Conservation (phyloP, 2,113 vertebrate genomes). For the Pluvianellus socialis region DNA sequence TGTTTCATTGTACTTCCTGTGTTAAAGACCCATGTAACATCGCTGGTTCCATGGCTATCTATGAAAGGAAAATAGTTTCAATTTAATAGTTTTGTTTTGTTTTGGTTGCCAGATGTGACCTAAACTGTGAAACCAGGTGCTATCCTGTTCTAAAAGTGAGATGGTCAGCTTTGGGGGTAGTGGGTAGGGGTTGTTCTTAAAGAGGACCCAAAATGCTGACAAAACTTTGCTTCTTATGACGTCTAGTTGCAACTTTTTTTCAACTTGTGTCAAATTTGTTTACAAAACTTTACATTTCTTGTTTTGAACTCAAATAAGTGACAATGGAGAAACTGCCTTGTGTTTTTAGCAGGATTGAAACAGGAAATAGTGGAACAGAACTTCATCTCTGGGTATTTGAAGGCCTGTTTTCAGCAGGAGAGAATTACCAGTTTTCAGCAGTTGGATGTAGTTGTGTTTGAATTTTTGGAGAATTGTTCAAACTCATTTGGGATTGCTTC, state of each 20-base stretch:
- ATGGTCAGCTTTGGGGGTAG: not conserved
- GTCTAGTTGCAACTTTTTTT: not conserved
- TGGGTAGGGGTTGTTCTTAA: not conserved
- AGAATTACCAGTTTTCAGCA: not conserved
- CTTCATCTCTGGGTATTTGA: not conserved
- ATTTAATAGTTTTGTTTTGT: not conserved
- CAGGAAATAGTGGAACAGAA: not conserved
- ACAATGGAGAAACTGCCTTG: not conserved
- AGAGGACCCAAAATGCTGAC: not conserved
- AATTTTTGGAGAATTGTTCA: not conserved
- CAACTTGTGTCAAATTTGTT: not conserved
- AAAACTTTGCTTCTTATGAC: not conserved
- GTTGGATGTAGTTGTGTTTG: not conserved
- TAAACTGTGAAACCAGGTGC: not conserved
- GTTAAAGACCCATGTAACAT: not conserved
- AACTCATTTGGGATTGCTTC: not conserved
- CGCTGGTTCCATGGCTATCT: not conserved
- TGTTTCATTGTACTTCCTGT: not conserved
- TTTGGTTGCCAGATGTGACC: not conserved
- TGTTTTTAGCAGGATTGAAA: not conserved
- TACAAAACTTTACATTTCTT: not conserved
- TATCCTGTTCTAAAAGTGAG: not conserved
- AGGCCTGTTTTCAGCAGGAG: not conserved
- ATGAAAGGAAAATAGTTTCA: not conserved
- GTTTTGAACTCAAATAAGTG: not conserved